A percentile compares a stretch with the other conserved stretches of the same genome.
These are phyloP conservation scores for Cephalopholis sonnerati DNA, from an alignment of 2,113 vertebrate genomes.

Conservation along the genomic window DNA sequence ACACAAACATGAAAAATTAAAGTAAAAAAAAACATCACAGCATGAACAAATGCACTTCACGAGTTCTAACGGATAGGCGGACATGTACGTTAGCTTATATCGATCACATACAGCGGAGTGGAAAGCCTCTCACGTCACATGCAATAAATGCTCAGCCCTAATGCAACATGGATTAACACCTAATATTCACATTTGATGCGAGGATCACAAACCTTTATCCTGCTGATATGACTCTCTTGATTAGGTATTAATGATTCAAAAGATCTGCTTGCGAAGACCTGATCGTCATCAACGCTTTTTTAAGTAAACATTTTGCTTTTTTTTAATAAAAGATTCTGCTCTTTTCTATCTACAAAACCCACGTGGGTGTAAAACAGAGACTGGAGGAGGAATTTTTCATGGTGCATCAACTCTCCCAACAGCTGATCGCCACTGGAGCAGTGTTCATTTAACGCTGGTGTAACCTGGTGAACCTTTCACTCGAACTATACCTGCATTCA, in stretches of 20 bases:
- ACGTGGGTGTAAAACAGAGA: neutral
- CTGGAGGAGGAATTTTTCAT: neutral
- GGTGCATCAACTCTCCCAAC: neutral
- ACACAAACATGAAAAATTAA: neutral
- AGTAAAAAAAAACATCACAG: slow-evolving; percentile 23
- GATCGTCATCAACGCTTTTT: neutral
- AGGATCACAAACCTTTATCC: neutral
- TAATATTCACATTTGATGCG: slow-evolving; percentile 45
- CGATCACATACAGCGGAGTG: neutral
- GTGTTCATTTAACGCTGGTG: slow-evolving; percentile 15
- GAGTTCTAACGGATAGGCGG: neutral
- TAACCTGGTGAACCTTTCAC: neutral
- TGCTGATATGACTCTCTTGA: neutral
- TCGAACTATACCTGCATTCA: too few relatives aligned
- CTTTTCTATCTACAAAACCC: neutral
- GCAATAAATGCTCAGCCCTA: slow-evolving; percentile 1
- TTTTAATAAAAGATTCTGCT: neutral
- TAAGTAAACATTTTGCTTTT: neutral
- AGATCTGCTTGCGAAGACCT: neutral
- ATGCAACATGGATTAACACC: slow-evolving; percentile 3
- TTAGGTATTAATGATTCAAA: slow-evolving; percentile 1
- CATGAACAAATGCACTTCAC: neutral
- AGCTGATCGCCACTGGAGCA: rapidly evolving
- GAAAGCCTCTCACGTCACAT: slow-evolving; percentile 18
- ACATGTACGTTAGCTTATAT: neutral